Evolutionary conservation across 2,888 invertebrate genomes (phyloP).

Genomic region (Agrochola litura): DNA sequence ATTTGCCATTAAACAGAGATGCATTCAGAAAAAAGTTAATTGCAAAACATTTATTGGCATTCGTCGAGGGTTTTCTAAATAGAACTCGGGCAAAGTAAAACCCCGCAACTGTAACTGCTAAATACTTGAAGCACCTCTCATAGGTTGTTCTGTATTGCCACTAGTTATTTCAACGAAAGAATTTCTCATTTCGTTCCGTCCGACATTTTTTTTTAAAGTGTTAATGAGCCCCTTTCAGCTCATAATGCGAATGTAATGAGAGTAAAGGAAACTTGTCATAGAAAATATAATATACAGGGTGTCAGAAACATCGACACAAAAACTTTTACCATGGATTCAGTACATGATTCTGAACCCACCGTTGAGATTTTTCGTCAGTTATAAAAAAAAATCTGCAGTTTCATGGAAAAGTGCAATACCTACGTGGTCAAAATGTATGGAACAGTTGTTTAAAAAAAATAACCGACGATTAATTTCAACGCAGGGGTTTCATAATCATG

Average conservation of each 20-base stretch:
- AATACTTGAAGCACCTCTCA: conserved; percentile 51
- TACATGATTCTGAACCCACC: no score
- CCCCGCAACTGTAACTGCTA: conserved; percentile 33
- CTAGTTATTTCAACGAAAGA: conserved; percentile 67
- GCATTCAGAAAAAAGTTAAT: conserved; percentile 18
- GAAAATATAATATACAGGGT: conserved; percentile 18
- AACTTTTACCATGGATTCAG: no score
- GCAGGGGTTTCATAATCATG: no score
- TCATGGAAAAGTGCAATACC: no score
- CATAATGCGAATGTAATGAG: conserved; percentile 70
- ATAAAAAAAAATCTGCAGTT: no score
- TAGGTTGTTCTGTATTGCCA: conserved; percentile 43
- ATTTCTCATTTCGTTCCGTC: conserved; percentile 75
- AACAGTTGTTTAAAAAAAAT: no score
- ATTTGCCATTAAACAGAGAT: conserved; percentile 1
- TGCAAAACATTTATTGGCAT: conserved; percentile 29
- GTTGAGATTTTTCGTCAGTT: no score
- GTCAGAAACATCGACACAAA: no score
- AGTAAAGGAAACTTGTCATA: conserved; percentile 56
- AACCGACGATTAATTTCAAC: no score
- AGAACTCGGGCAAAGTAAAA: conserved; percentile 40
- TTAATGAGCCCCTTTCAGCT: conserved; percentile 66
- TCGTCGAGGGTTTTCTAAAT: conserved; percentile 35
- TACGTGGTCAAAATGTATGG: no score
- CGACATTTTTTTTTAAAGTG: conserved; percentile 69